phyloP scores from a whole-genome alignment of 2,113 vertebrate genomes.

The Clinocottus analis region DNA sequence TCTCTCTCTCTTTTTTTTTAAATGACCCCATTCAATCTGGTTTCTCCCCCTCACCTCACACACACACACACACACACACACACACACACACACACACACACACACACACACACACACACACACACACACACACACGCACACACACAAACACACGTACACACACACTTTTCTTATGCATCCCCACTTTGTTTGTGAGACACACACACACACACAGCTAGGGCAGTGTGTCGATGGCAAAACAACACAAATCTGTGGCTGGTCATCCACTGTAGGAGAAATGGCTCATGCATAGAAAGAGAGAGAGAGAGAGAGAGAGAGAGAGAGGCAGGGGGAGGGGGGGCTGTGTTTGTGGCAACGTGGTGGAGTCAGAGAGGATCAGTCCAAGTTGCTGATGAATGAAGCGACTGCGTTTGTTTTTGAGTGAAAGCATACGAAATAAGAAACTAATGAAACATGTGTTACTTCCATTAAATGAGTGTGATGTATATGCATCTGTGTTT shows the following conservation, averaged over 20 bases:
- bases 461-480: neutral
- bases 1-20: neutral
- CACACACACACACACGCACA: neutral
- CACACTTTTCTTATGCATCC: neutral
- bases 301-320: too few relatives aligned
- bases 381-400: slow-evolving; percentile 53
- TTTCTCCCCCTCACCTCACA: neutral
- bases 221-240: neutral
- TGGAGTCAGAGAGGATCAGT: slow-evolving; percentile 67
- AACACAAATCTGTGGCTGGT: slow-evolving; percentile 12
- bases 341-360: slow-evolving; percentile 71
- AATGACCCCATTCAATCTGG: neutral
- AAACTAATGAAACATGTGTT: neutral
- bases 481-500: neutral
- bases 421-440: neutral
- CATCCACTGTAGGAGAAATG: slow-evolving; percentile 50
- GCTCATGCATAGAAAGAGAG: slow-evolving; percentile 21
- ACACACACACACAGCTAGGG: slow-evolving; percentile 14
- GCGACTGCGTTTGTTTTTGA: neutral
- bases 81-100: neutral
- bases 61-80: neutral
- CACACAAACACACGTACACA: neutral
- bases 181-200: slow-evolving; percentile 24
- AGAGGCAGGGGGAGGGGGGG: slow-evolving; percentile 24
- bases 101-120: neutral